phyloP scores from a whole-genome alignment of 2,113 vertebrate genomes.

The Pogona vitticeps region DNA sequence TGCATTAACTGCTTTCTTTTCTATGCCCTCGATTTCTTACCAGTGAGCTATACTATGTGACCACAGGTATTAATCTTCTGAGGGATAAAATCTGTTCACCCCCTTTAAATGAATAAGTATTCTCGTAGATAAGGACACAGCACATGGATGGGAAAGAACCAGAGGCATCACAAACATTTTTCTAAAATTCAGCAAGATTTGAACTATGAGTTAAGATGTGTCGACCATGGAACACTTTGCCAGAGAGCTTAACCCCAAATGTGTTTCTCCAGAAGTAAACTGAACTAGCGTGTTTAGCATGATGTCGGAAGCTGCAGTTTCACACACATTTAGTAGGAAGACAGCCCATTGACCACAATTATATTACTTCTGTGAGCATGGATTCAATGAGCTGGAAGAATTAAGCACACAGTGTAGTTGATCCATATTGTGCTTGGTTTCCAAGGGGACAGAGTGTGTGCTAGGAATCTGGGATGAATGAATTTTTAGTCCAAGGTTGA shows the following conservation, averaged over 20 bases:
- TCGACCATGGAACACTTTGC: neutral
- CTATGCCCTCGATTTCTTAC: neutral
- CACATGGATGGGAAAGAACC: too few relatives aligned
- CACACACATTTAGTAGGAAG: neutral
- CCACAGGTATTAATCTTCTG: too few relatives aligned
- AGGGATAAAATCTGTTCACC: too few relatives aligned
- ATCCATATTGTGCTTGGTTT: neutral
- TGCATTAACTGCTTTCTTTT: neutral
- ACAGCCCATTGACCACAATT: neutral
- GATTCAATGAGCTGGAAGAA: neutral
- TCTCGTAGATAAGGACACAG: too few relatives aligned
- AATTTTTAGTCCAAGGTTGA: neutral
- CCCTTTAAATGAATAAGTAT: too few relatives aligned
- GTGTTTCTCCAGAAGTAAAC: neutral
- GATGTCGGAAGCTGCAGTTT: neutral
- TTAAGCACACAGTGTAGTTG: neutral
- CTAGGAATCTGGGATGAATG: neutral
- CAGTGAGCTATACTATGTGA: too few relatives aligned
- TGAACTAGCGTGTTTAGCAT: neutral
- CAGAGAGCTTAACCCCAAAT: neutral
- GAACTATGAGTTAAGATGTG: neutral
- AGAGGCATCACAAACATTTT: too few relatives aligned
- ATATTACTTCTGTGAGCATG: neutral
- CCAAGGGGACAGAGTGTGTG: neutral
- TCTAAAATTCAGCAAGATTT: neutral